Percentiles rank a stretch among this genome's conserved stretches.
Conservation (phyloP, 37 sponge, comb jelly and placozoan species). For the Eunapius fragilis region DNA sequence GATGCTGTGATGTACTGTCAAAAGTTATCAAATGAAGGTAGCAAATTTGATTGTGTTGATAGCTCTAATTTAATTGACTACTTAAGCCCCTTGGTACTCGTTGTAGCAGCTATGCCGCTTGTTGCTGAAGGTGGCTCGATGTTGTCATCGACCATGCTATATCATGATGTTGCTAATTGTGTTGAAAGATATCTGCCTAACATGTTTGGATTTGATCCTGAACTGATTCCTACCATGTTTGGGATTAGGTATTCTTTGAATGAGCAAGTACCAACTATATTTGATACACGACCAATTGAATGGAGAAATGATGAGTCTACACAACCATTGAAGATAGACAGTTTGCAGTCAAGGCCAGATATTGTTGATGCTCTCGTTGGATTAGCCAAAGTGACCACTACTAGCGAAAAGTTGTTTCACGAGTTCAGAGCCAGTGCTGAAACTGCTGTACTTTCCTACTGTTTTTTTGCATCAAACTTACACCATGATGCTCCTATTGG, state of each 20-base stretch:
- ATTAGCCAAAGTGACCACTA: not conserved
- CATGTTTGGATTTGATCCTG: constrained; percentile 16
- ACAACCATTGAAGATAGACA: not conserved
- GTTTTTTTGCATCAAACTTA: constrained; percentile 6
- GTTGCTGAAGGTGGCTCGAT: not conserved
- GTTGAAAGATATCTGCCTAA: not conserved
- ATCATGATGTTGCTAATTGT: not conserved
- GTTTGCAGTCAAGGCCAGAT: not conserved
- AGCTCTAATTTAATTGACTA: constrained; percentile 22
- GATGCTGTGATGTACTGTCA: constrained; percentile 14
- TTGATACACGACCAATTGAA: not conserved
- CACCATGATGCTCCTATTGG: not conserved
- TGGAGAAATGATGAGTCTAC: not conserved
- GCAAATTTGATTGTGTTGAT: constrained; percentile 4
- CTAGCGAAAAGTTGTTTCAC: not conserved
- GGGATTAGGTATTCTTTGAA: not conserved
- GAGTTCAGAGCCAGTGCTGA: constrained; percentile 6
- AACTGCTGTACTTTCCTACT: constrained; percentile 1
- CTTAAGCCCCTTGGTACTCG: not conserved
- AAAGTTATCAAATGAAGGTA: not conserved
- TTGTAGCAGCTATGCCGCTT: constrained; percentile 12
- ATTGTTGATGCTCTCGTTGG: not conserved
- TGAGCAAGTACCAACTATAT: not conserved
- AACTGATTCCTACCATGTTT: not conserved
- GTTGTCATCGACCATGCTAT: not conserved